Percentiles rank a stretch among this genome's conserved stretches.
phyloP scores from a whole-genome alignment of 2,113 vertebrate species.

The Ahaetulla prasina region DNA sequence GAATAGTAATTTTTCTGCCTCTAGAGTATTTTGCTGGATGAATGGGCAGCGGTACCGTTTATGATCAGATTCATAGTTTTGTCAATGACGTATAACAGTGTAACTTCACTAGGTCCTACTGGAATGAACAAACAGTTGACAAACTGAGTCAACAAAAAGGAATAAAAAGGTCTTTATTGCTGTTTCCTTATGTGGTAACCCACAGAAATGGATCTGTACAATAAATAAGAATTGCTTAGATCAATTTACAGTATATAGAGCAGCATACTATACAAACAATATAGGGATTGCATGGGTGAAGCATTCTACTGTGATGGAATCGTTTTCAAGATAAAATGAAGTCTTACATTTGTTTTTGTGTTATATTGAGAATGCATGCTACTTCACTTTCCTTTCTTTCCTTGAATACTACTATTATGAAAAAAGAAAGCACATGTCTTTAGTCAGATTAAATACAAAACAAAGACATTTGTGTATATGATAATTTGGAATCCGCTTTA shows the following conservation, averaged over 20 bases:
- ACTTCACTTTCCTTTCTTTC: background rate
- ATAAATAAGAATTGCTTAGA: background rate
- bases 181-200: background rate
- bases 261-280: background rate
- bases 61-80: background rate
- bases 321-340: background rate
- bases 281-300: background rate
- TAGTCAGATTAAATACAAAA: background rate
- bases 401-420: background rate
- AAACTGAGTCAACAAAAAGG: background rate
- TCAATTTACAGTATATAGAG: background rate
- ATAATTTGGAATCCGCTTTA: background rate
- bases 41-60: constrained; percentile 3
- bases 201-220: background rate
- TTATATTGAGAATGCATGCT: background rate
- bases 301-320: background rate
- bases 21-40: background rate
- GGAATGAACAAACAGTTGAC: constrained; percentile 33
- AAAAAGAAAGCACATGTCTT: background rate
- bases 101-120: constrained; percentile 26
- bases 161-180: background rate
- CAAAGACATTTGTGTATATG: background rate
- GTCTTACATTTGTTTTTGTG: background rate
- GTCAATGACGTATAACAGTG: constrained; percentile 18
- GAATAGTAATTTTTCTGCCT: constrained; percentile 8